phyloP scores from a whole-genome alignment of 2,888 invertebrate genomes.

The Eupithecia vulgata region DNA sequence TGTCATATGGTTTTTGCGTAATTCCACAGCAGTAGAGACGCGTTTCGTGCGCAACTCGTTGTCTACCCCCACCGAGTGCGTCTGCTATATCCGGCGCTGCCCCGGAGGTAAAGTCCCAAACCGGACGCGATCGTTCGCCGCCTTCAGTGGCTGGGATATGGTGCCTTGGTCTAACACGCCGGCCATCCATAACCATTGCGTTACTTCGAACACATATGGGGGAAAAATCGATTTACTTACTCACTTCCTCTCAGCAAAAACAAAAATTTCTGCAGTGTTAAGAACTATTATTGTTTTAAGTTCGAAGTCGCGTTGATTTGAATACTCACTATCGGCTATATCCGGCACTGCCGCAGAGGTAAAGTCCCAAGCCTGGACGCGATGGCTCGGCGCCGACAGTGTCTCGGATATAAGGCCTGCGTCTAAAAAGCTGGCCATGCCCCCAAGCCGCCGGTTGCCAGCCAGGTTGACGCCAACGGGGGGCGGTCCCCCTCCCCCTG shows the following conservation, averaged over 20 bases:
- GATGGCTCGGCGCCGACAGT: constrained; percentile 87
- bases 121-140: constrained; percentile 91
- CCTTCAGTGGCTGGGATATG: constrained; percentile 82
- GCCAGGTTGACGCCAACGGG: constrained; percentile 38
- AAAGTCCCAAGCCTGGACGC: constrained; percentile 94
- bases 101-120: constrained; percentile 91
- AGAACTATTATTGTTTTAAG: too few relatives aligned
- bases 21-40: too few relatives aligned
- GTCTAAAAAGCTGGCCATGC: constrained; percentile 73
- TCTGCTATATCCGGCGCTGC: constrained; percentile 89
- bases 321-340: constrained; percentile 87
- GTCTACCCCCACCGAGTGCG: too few relatives aligned
- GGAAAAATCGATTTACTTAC: too few relatives aligned
- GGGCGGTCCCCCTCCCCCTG: constrained; percentile 39
- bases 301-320: neutral
- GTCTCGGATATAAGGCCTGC: constrained; percentile 79
- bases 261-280: too few relatives aligned
- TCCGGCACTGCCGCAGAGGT: constrained; percentile 88
- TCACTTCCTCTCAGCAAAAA: too few relatives aligned
- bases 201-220: too few relatives aligned
- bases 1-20: too few relatives aligned
- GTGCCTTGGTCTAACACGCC: constrained; percentile 74
- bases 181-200: too few relatives aligned
- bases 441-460: constrained; percentile 57
- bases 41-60: too few relatives aligned